Evolutionary conservation across 2,113 vertebrate genomes (phyloP), one percentile per base, ranked within the genome.

Genomic region (Sclerurus mexicanus): DNA sequence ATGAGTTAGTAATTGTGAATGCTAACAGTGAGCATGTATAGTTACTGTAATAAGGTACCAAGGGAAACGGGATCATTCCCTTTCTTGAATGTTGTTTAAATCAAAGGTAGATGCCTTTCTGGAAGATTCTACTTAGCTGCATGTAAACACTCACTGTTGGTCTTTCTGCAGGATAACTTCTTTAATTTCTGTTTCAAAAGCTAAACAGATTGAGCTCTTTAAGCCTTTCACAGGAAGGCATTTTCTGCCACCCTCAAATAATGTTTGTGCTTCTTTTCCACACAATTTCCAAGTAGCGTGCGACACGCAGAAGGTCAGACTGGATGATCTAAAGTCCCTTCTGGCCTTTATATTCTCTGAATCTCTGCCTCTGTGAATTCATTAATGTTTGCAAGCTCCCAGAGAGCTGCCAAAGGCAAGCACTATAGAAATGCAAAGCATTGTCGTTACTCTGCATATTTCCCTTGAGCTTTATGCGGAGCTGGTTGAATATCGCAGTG

Each of bases 241-340:
- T 91, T 96, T 94, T 87, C 81, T 95, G 84, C 94, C 89, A 91
- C 95, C 81, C 84, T 86, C 91, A 94, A 95, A 96, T 94, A 79
- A 87, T n/a, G 49, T 95, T 89, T 89, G 85, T 93, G 77, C 37
- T 89, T 97, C 94, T 89, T 96, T 95, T 82, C 94, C 3, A 3
- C 95, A 82, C 66, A 6, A 84, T 95, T 89, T 76, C 81, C 78
- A 53, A 94, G 92, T 93, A 87, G 94, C 74, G 16, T 89, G 95
- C 74, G 0, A 82, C 46, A 79, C 4, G 4, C 93, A 73, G 89
- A 94, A 96, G 94, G 95, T 97, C 96, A 95, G 74, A 58, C 89
- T 89, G 78, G 93, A 95, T 96, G 94, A 96, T 94, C 93, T 95
- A 60, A 97, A 95, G 96, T 96, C 96, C 94, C 91, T 96, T 97